phyloP scores from a whole-genome alignment of 2,797 vertebrate genomes.

The Melanotaenia boesemani region DNA sequence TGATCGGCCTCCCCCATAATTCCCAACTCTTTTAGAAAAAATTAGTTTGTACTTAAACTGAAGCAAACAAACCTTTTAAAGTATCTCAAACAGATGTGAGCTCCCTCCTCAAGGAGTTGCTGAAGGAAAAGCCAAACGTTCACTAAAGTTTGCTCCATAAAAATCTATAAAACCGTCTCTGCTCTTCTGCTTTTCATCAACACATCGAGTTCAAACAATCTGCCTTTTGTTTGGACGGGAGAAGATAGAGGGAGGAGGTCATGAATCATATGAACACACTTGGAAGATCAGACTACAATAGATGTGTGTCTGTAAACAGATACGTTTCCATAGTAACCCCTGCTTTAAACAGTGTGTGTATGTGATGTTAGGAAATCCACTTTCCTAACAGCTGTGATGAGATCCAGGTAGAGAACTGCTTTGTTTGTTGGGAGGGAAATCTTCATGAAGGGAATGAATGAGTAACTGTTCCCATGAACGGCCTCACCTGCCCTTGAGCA shows the following conservation, averaged over 20 bases:
- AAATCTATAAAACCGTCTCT: too few relatives aligned
- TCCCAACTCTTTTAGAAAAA: too few relatives aligned
- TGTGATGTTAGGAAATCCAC: constrained; percentile 27
- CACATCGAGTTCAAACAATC: not conserved
- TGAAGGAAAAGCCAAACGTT: too few relatives aligned
- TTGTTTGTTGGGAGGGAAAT: not conserved
- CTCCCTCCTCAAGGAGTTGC: too few relatives aligned
- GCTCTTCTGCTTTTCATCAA: not conserved
- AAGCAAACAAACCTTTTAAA: too few relatives aligned
- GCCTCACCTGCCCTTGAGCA: not conserved
- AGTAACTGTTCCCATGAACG: constrained; percentile 22
- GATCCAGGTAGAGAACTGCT: not conserved
- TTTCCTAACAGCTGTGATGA: constrained; percentile 10
- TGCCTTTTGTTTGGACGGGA: constrained; percentile 10
- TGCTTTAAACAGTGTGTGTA: constrained; percentile 1
- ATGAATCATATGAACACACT: not conserved
- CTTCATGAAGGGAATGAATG: constrained; percentile 2
- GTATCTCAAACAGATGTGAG: too few relatives aligned
- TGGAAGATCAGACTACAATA: not conserved
- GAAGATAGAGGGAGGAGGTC: constrained; percentile 20
- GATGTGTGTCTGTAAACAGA: constrained; percentile 31
- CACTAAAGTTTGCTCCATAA: too few relatives aligned
- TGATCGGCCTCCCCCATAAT: too few relatives aligned
- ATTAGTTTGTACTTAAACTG: too few relatives aligned
- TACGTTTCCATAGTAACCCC: constrained; percentile 30